These are phyloP conservation scores for Agrotis segetum DNA, from an alignment of 2,888 invertebrate genomes.

Conservation along the genomic window DNA sequence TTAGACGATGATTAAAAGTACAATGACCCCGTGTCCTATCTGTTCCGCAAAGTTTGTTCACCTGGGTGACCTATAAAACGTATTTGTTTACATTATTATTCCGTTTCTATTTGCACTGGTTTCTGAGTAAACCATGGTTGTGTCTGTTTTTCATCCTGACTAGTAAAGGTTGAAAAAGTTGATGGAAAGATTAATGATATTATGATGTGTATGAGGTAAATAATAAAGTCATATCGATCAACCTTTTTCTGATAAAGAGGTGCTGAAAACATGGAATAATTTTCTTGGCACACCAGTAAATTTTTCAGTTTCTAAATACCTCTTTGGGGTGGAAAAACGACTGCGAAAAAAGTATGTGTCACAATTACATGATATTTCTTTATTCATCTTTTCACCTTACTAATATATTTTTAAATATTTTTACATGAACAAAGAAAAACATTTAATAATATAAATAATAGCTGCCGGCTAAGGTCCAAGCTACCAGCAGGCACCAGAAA, in stretches of 20 bases:
- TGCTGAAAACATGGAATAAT: background rate
- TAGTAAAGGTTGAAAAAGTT: slow-evolving; percentile 2
- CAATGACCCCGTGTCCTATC: slow-evolving; percentile 16
- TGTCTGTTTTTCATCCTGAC: slow-evolving; percentile 40
- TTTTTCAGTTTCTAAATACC: too few species aligned
- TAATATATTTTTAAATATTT: too few species aligned
- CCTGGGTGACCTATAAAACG: slow-evolving; percentile 50
- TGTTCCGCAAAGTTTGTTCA: slow-evolving; percentile 28
- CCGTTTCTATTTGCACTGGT: slow-evolving; percentile 8
- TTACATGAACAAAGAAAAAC: too few species aligned
- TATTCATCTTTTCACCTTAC: too few species aligned
- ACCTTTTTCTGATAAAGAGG: background rate
- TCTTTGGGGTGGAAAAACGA: too few species aligned
- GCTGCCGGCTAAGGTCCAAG: too few species aligned
- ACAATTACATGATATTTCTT: too few species aligned
- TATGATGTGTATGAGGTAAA: background rate
- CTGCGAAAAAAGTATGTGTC: too few species aligned
- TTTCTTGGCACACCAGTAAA: too few species aligned
- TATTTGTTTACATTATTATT: slow-evolving; percentile 43
- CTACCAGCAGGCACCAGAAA: too few species aligned
- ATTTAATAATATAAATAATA: too few species aligned
- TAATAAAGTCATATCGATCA: background rate
- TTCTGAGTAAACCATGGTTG: slow-evolving; percentile 39
- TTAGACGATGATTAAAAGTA: slow-evolving; percentile 27
- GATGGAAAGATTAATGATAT: slow-evolving; percentile 4